phyloP scores from a whole-genome alignment of 2,888 invertebrate genomes.

The Prosopocoilus inquinatus region DNA sequence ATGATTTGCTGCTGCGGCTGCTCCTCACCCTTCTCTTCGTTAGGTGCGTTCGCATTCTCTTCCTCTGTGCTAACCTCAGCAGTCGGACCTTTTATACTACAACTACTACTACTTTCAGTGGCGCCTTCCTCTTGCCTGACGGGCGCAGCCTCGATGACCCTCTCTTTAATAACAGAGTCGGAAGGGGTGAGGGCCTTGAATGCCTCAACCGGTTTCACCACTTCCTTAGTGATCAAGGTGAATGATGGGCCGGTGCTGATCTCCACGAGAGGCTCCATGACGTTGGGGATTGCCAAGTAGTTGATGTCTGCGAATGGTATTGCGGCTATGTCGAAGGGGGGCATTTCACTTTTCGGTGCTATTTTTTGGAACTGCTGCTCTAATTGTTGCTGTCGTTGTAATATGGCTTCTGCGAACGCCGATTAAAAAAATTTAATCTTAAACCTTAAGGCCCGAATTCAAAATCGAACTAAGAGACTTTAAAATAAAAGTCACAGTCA shows the following conservation, averaged over 20 bases:
- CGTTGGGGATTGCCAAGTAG: slow-evolving; percentile 47
- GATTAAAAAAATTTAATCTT: no score
- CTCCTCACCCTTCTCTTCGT: not conserved
- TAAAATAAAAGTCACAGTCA: no score
- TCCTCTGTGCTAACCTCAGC: not conserved
- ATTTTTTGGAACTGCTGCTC: slow-evolving; percentile 41
- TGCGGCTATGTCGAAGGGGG: slow-evolving; percentile 2
- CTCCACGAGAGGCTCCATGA: slow-evolving; percentile 32
- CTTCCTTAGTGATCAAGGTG: not conserved
- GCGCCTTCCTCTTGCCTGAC: no score
- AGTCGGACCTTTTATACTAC: no score
- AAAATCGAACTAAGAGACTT: no score
- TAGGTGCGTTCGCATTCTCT: not conserved
- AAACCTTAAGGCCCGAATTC: no score
- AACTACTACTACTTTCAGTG: no score
- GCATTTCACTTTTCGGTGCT: slow-evolving; percentile 35
- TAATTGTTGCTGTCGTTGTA: slow-evolving; percentile 12
- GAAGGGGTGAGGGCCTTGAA: not conserved
- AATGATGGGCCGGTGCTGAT: slow-evolving; percentile 21
- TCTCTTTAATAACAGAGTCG: no score
- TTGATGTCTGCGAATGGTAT: slow-evolving; percentile 58
- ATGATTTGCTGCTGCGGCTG: no score
- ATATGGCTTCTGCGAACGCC: not conserved
- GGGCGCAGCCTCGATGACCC: no score
- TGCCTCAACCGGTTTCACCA: not conserved